Percentiles rank a stretch among this genome's conserved stretches.
Evolutionary conservation across 2,797 vertebrate species (phyloP).

Genomic region (Danio kyathit): DNA sequence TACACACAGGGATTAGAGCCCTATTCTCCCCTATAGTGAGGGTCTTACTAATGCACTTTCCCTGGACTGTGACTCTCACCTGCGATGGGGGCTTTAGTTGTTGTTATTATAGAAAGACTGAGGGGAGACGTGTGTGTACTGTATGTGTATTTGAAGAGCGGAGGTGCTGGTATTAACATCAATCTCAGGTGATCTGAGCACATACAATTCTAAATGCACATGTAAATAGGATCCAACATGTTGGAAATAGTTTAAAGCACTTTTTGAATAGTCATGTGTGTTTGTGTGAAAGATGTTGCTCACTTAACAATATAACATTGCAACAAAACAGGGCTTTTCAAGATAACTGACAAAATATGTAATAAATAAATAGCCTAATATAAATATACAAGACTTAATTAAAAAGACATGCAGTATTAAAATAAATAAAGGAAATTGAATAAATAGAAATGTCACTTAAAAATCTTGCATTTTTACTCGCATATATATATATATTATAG

Average conservation of each 20-base stretch:
- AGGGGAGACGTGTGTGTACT: not conserved
- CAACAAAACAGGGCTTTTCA: not conserved
- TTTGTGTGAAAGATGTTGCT: not conserved
- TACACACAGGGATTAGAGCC: conserved; percentile 64
- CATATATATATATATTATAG: too few species aligned
- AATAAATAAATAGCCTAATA: not conserved
- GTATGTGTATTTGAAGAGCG: not conserved
- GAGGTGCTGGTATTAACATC: not conserved
- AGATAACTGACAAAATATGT: not conserved
- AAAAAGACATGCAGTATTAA: not conserved
- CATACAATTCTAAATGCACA: not conserved
- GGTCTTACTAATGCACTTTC: conserved; percentile 38
- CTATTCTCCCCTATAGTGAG: conserved; percentile 58
- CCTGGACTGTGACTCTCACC: conserved; percentile 23
- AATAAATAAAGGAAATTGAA: too few species aligned
- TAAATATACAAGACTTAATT: not conserved
- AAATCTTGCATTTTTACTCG: too few species aligned
- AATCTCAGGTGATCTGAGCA: not conserved
- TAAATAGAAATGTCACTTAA: too few species aligned
- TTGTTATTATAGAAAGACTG: not conserved
- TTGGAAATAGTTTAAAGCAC: not conserved
- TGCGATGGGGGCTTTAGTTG: not conserved
- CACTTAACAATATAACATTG: not conserved
- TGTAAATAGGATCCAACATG: not conserved
- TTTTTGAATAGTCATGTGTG: not conserved